Evolutionary conservation across 2,888 invertebrate species (phyloP).

Genomic region (Philonicus albiceps): DNA sequence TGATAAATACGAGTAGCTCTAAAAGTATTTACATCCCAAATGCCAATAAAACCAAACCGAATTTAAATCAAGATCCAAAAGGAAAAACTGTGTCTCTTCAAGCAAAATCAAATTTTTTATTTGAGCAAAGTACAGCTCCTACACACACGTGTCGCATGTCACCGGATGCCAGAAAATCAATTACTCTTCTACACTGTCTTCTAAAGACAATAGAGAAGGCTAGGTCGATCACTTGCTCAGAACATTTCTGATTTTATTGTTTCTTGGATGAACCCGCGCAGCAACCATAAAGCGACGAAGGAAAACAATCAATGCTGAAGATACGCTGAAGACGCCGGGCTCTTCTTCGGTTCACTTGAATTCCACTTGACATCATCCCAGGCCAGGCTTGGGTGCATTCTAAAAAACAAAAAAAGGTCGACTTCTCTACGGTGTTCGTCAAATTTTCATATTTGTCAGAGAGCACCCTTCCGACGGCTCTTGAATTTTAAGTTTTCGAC

Average conservation of each 20-base stretch:
- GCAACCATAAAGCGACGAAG: background rate
- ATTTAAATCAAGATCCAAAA: background rate
- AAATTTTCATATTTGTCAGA: constrained; percentile 35
- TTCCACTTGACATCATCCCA: constrained; percentile 21
- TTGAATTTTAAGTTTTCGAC: background rate
- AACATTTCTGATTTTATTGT: constrained; percentile 8
- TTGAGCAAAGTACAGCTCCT: background rate
- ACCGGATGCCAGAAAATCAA: constrained; percentile 13
- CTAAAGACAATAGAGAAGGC: constrained; percentile 2
- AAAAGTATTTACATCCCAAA: background rate
- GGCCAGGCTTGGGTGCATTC: background rate
- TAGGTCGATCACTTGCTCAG: background rate
- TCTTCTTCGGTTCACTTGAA: constrained; percentile 11
- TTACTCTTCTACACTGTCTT: background rate
- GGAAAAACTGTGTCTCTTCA: background rate
- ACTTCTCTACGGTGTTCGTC: background rate
- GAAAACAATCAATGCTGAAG: background rate
- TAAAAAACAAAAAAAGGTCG: background rate
- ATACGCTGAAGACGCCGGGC: background rate
- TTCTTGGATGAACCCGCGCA: background rate
- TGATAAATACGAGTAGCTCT: background rate
- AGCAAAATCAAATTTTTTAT: background rate
- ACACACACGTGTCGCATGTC: constrained; percentile 14
- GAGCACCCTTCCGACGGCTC: background rate
- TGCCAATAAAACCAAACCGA: background rate